Conservation (phyloP, 2,113 vertebrate genomes). For the Cottus gobio region DNA sequence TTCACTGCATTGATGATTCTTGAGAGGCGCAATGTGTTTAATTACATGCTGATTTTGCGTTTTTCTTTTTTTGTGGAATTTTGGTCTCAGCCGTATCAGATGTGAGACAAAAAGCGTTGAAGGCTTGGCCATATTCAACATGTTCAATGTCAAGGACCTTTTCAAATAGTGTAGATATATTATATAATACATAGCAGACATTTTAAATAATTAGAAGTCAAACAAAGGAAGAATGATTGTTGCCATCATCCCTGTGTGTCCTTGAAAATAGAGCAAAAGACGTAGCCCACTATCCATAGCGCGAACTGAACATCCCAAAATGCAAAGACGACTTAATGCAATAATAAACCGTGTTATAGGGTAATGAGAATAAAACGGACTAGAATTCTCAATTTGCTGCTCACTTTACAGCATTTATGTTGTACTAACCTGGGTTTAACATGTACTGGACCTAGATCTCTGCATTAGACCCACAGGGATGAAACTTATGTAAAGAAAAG, state of each 20-base stretch:
- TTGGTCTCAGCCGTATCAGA: not conserved
- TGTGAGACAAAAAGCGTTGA: not conserved
- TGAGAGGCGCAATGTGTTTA: constrained; percentile 24
- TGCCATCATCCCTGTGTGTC: not conserved
- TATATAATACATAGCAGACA: not conserved
- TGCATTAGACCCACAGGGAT: too few relatives aligned
- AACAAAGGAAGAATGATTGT: not conserved
- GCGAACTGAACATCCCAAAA: too few relatives aligned
- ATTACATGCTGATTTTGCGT: constrained; percentile 27
- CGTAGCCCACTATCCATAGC: too few relatives aligned
- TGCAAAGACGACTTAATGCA: too few relatives aligned
- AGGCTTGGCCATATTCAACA: not conserved
- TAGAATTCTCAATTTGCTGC: too few relatives aligned
- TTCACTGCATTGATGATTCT: constrained; percentile 45
- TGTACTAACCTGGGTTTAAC: too few relatives aligned
- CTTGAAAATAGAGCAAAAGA: too few relatives aligned
- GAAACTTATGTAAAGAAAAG: too few relatives aligned
- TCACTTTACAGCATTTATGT: too few relatives aligned
- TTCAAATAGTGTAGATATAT: not conserved
- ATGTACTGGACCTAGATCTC: too few relatives aligned
- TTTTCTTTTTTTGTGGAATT: constrained; percentile 14
- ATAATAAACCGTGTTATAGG: too few relatives aligned
- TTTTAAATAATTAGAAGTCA: not conserved
- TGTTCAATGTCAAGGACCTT: not conserved
- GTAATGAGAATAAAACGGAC: too few relatives aligned